Conservation (phyloP, 2,797 vertebrate genomes). For the Alcedo atthis region DNA sequence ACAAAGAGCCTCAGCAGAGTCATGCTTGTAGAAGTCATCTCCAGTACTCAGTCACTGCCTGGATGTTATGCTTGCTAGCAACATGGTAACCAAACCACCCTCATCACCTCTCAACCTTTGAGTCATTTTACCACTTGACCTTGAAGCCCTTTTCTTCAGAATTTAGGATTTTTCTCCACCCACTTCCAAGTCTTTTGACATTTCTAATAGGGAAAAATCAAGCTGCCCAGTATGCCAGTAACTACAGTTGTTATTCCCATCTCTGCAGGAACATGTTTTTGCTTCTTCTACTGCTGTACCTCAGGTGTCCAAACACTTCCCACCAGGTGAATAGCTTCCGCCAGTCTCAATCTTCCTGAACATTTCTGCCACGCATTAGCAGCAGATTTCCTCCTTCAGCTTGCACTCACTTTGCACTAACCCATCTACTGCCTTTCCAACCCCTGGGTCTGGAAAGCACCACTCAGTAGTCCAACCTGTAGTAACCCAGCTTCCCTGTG, state of each 20-base stretch:
- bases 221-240: background rate
- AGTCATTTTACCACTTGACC: background rate
- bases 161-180: background rate
- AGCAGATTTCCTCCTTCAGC: background rate
- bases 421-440: rapidly evolving
- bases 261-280: rapidly evolving
- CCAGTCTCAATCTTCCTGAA: background rate
- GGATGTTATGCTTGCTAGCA: background rate
- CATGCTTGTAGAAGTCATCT: background rate
- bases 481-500: background rate
- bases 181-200: background rate
- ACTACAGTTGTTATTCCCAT: background rate
- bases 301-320: rapidly evolving
- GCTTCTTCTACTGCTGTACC: background rate
- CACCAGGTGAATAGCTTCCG: background rate
- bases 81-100: background rate
- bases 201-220: background rate
- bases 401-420: background rate
- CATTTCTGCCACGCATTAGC: rapidly evolving
- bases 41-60: background rate
- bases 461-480: background rate
- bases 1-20: background rate
- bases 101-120: background rate
- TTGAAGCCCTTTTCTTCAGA: background rate
- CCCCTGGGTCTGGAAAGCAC: rapidly evolving